These are phyloP conservation scores for Caenorhabditis sp. DNA, from an alignment of 2,888 invertebrate genomes.

Conservation along the genomic window DNA sequence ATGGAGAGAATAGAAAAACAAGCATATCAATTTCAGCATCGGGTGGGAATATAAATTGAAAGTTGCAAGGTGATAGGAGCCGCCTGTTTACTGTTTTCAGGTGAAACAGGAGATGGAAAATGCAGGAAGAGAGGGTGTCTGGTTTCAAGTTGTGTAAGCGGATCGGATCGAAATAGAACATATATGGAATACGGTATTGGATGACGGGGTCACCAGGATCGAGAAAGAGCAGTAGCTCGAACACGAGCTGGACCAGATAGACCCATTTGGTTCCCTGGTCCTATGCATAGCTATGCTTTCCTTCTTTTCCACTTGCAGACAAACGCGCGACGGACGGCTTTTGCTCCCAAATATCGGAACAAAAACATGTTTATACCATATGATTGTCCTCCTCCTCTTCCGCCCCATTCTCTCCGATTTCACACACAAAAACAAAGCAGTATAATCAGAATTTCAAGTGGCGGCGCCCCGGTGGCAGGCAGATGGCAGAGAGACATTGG, in stretches of 20 bases:
- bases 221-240: too few species aligned
- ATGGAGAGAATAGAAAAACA: constrained; percentile 2
- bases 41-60: neutral
- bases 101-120: constrained; percentile 30
- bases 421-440: constrained; percentile 25
- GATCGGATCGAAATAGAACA: constrained; percentile 24
- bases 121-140: constrained; percentile 28
- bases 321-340: constrained; percentile 47
- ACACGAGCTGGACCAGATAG: too few species aligned
- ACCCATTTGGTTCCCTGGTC: too few species aligned
- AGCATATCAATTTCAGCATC: constrained; percentile 16
- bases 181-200: neutral
- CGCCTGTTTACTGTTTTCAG: constrained; percentile 40
- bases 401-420: constrained; percentile 39
- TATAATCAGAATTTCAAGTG: constrained; percentile 54
- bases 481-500: neutral
- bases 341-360: constrained; percentile 52
- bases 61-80: neutral
- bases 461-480: neutral
- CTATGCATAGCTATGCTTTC: too few species aligned
- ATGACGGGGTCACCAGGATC: too few species aligned
- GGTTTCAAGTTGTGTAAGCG: constrained; percentile 23
- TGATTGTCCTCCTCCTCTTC: constrained; percentile 39
- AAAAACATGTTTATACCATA: constrained; percentile 60
- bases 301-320: constrained; percentile 26